A percentile compares a stretch with the other conserved stretches of the same genome.
These are phyloP conservation scores for Plecturocebus donacophilus DNA, from an alignment of 2,113 vertebrate species.

Conservation along the genomic window DNA sequence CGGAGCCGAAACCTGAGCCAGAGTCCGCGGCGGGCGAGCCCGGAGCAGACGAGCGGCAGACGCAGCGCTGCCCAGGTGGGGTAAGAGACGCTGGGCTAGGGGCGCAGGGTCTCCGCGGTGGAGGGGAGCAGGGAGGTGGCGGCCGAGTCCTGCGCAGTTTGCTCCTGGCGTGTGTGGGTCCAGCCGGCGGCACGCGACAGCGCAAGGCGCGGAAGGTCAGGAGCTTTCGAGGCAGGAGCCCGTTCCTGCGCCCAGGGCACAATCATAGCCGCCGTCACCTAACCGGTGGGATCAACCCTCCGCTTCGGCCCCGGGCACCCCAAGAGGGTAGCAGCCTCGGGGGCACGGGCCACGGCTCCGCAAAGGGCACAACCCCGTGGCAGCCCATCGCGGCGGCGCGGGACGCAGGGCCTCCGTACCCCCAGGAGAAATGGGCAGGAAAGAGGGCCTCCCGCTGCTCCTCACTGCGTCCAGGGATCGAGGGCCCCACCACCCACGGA, in stretches of 20 bases:
- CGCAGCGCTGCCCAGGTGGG: slow-evolving; percentile 45
- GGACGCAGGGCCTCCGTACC: background rate
- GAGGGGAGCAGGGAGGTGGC: background rate
- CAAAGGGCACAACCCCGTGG: background rate
- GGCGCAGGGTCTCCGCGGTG: background rate
- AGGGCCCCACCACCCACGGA: background rate
- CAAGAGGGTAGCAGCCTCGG: background rate
- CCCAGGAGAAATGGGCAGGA: background rate
- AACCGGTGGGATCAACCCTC: background rate
- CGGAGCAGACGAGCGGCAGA: slow-evolving; percentile 42
- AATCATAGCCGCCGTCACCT: background rate
- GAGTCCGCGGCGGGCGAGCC: slow-evolving; percentile 55
- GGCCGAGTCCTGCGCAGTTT: background rate
- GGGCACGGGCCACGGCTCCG: background rate
- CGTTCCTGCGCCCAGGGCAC: background rate
- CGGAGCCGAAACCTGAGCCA: background rate
- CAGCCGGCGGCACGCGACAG: background rate
- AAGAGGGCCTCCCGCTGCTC: background rate
- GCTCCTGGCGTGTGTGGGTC: background rate
- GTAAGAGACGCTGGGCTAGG: slow-evolving; percentile 49
- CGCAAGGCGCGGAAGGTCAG: background rate
- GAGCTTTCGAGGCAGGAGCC: slow-evolving; percentile 53
- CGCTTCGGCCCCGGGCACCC: background rate
- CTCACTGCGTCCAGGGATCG: background rate
- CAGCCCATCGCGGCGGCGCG: background rate